Percentiles rank a stretch among this genome's conserved stretches.
Conservation (phyloP, 1,140 invertebrate genomes). For the Penaeus chinensis region DNA sequence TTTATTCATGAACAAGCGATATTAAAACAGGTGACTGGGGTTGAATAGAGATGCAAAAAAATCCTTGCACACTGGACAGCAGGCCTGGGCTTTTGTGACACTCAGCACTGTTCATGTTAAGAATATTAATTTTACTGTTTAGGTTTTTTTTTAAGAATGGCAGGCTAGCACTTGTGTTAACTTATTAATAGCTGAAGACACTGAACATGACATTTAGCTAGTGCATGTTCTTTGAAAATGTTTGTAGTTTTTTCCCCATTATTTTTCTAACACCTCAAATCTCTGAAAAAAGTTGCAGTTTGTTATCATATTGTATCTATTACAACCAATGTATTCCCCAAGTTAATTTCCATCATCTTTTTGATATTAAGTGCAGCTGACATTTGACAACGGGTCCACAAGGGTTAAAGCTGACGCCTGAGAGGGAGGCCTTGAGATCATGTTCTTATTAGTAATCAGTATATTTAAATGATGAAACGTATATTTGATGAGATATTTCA, state of each 20-base stretch:
- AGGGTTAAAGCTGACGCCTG: neutral
- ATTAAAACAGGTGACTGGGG: neutral
- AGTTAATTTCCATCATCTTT: neutral
- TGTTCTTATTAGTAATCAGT: neutral
- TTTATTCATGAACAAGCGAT: neutral
- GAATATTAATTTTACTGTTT: neutral
- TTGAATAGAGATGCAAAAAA: neutral
- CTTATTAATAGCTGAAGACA: too few species aligned
- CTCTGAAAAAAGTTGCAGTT: neutral
- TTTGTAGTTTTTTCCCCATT: neutral
- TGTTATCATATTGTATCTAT: neutral
- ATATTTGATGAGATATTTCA: neutral
- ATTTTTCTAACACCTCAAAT: neutral
- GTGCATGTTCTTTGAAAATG: neutral
- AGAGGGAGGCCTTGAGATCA: neutral
- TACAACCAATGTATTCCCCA: slow-evolving; percentile 13
- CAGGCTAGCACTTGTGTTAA: neutral
- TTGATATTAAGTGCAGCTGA: too few species aligned
- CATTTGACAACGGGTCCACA: too few species aligned
- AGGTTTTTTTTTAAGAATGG: neutral
- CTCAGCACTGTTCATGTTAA: neutral
- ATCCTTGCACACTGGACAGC: neutral
- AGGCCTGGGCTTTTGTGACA: neutral
- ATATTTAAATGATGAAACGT: neutral
- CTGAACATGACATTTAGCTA: too few species aligned